Conservation (phyloP, 2,113 vertebrate species). For the Sterrhoptilus dennistouni region DNA sequence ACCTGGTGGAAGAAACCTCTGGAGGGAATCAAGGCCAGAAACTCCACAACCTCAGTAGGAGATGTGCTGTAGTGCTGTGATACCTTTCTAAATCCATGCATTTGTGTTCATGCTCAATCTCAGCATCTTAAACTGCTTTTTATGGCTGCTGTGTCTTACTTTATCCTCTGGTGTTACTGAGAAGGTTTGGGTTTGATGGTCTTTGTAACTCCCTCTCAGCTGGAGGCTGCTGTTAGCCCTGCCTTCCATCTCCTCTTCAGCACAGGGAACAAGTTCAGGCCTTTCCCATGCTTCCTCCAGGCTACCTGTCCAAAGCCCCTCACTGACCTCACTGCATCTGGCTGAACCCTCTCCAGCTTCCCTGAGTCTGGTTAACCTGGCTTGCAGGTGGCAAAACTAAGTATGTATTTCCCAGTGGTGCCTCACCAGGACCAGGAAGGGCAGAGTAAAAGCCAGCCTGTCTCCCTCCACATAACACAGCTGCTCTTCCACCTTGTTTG, state of each 20-base stretch:
- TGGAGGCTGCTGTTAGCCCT: background rate
- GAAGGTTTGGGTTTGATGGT: background rate
- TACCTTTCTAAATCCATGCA: background rate
- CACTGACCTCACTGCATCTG: background rate
- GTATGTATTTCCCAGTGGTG: background rate
- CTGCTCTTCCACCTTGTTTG: background rate
- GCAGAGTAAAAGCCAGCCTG: background rate
- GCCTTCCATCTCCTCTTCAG: background rate
- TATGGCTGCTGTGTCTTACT: background rate
- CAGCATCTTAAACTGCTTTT: background rate
- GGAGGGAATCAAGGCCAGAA: background rate
- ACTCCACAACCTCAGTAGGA: background rate
- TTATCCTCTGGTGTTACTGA: background rate
- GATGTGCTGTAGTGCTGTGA: accelerated
- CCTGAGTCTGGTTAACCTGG: background rate
- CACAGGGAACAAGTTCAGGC: background rate
- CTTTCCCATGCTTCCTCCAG: background rate
- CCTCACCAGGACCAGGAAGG: background rate
- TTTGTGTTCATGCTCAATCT: background rate
- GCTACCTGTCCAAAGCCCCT: background rate
- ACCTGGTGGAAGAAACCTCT: background rate
- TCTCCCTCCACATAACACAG: background rate
- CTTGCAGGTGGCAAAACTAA: background rate
- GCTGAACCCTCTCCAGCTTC: background rate
- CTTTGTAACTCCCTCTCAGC: background rate